Conservation (phyloP, 1,140 invertebrate species). For the Papilio machaon region DNA sequence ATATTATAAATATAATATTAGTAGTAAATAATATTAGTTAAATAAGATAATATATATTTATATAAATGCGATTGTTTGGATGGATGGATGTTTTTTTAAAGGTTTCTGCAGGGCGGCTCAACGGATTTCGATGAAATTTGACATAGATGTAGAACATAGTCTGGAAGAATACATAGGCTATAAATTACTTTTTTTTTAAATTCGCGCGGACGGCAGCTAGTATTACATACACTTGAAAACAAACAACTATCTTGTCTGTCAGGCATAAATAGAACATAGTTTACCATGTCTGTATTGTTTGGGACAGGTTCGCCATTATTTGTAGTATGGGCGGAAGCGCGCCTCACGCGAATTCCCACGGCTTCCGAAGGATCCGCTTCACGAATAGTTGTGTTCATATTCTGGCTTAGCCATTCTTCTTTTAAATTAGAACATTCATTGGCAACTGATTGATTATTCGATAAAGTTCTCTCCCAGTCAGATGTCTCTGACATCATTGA, state of each 20-base stretch:
- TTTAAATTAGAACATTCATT: conserved; percentile 12
- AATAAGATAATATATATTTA: too few species aligned
- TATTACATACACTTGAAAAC: background rate
- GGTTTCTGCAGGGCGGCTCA: too few species aligned
- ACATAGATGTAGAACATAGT: too few species aligned
- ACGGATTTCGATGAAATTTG: too few species aligned
- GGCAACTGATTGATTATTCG: conserved; percentile 1
- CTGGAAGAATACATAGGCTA: too few species aligned
- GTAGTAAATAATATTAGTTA: too few species aligned
- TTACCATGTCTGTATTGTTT: conserved; percentile 54
- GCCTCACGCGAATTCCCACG: conserved; percentile 50
- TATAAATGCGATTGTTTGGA: too few species aligned
- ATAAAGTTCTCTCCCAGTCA: background rate
- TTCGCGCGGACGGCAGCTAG: too few species aligned
- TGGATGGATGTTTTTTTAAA: too few species aligned
- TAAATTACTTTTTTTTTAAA: too few species aligned
- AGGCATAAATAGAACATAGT: conserved; percentile 10
- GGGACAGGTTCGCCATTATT: conserved; percentile 46
- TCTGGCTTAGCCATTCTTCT: conserved; percentile 17
- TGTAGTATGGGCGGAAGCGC: conserved; percentile 64
- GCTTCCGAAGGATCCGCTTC: conserved; percentile 19
- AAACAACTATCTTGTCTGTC: too few species aligned
- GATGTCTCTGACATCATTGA: conserved; percentile 24
- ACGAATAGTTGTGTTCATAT: conserved; percentile 27
- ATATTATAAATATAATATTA: too few species aligned